Conservation (phyloP, 1,140 invertebrate species). For the Drosophila pandora region DNA sequence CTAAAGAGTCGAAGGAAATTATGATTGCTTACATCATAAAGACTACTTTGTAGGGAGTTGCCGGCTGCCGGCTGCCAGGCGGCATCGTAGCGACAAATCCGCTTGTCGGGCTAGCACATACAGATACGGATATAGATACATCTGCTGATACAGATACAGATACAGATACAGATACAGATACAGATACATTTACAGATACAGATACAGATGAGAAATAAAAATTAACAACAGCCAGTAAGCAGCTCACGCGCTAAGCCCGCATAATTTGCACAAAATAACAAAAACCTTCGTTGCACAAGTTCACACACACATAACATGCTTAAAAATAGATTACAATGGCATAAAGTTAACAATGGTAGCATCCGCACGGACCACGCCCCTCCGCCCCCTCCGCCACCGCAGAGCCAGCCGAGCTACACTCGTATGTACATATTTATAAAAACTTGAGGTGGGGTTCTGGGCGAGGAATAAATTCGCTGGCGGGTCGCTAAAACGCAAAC, state of each 20-base stretch:
- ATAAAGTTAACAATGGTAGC: conserved; percentile 71
- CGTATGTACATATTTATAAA: neutral
- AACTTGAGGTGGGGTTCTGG: neutral
- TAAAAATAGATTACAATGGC: conserved; percentile 79
- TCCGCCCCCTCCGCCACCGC: too few relatives aligned
- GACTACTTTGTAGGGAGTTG: conserved; percentile 11
- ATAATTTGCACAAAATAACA: conserved; percentile 71
- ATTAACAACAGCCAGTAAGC: conserved; percentile 58
- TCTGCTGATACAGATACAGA: conserved; percentile 28
- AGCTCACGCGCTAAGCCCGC: conserved; percentile 71
- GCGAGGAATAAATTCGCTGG: conserved; percentile 57
- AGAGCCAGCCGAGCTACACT: neutral
- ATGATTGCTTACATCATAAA: conserved; percentile 36
- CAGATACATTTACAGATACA: conserved; percentile 25
- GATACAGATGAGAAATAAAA: conserved; percentile 48
- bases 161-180: conserved; percentile 29
- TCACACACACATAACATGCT: conserved; percentile 58
- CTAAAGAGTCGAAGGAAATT: conserved; percentile 43
- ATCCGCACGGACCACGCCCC: conserved; percentile 16
- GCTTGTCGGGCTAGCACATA: conserved; percentile 52
- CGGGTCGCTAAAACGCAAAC: conserved; percentile 70
- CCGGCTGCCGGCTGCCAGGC: too few relatives aligned
- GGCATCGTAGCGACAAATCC: conserved; percentile 68
- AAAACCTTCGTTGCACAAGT: conserved; percentile 36
- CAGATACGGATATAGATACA: conserved; percentile 39